Conservation (phyloP, 2,797 vertebrate species). For the Heteromormyrus szaboi region DNA sequence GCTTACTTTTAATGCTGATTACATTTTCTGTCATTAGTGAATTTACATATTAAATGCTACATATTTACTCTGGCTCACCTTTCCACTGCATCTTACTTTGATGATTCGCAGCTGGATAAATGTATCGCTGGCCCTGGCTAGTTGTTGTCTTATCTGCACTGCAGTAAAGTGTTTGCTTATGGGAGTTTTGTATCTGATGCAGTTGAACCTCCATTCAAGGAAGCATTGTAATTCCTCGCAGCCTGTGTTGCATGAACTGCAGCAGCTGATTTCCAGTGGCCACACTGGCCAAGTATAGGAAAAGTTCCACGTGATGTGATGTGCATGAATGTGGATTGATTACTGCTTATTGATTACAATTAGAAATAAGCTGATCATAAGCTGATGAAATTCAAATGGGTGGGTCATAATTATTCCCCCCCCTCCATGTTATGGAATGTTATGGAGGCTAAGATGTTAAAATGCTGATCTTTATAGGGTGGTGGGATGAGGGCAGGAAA, state of each 20-base stretch:
- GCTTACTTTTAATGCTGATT: neutral
- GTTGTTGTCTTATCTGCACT: neutral
- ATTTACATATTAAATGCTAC: neutral
- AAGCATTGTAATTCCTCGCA: slow-evolving; percentile 55
- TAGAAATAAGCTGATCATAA: neutral
- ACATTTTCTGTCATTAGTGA: neutral
- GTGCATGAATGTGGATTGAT: neutral
- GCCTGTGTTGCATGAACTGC: slow-evolving; percentile 32
- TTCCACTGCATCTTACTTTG: neutral
- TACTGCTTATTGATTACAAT: neutral
- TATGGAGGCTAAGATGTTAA: slow-evolving; percentile 35
- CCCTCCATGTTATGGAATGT: neutral
- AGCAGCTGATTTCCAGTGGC: slow-evolving; percentile 45
- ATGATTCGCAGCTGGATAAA: neutral
- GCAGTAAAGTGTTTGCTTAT: neutral
- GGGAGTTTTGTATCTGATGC: slow-evolving; percentile 25
- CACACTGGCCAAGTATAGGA: slow-evolving; percentile 20
- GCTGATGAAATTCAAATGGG: neutral
- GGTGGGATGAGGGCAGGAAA: slow-evolving; percentile 33
- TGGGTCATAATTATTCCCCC: neutral
- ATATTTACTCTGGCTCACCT: neutral
- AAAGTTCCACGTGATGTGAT: slow-evolving; percentile 29
- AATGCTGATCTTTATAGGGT: slow-evolving; percentile 39
- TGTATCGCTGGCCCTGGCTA: neutral
- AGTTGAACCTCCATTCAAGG: slow-evolving; percentile 57